Base-by-base conservation (phyloP, 2,888 invertebrate genomes). In the Lutraria lutraria region DNA sequence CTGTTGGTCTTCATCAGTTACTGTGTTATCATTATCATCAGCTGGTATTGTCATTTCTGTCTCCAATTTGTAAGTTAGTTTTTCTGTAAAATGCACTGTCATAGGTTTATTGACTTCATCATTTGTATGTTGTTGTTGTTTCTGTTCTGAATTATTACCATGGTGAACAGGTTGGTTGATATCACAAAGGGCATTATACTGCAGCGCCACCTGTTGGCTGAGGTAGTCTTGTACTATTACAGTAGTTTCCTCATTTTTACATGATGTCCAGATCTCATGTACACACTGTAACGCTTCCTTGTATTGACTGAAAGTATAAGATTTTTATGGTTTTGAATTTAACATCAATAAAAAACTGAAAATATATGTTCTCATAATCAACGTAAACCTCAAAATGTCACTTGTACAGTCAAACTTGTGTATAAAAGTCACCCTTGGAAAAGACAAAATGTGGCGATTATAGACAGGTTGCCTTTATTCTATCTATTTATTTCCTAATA, bases 221-320 rank as follows among this genome's bases (percentile, higher is more conserved):
- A 94, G 93, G 88, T 88, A 89, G 25, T 88, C 68, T 85, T 93
- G 94, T 13, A 94, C 93, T 25, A 84, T 80, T 31, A 86, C 52
- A 21, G 90, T 92, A 80, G 93, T 92, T 16, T 87, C 34, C 31
- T 83, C 81, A n/a, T 89, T 90, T 34, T 90, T 88, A 85, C 94
- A 94, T 56, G 89, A 84, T 29, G 89, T 63, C 76, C 94, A 88
- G n/a, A 88, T 89, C 21, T 90, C 87, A 79, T 94, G 94, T 31
- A 94, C 83, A 88, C 94, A 94, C 63, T 91, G 90, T 52, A 94
- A 82, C 86, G 90, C 92, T 76, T 90, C 88, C 86, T 93, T 92
- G 83, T 94, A 94, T 86, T 92, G 88, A 63, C 94, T 94, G 93
- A 76, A 93, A 93, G 83, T 72, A 80, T 63, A 85, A 85, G 83